A percentile compares a stretch with the other conserved stretches of the same genome.
These are phyloP conservation scores for Paracanthobrama guichenoti DNA, from an alignment of 2,113 vertebrate genomes.

Conservation along the genomic window DNA sequence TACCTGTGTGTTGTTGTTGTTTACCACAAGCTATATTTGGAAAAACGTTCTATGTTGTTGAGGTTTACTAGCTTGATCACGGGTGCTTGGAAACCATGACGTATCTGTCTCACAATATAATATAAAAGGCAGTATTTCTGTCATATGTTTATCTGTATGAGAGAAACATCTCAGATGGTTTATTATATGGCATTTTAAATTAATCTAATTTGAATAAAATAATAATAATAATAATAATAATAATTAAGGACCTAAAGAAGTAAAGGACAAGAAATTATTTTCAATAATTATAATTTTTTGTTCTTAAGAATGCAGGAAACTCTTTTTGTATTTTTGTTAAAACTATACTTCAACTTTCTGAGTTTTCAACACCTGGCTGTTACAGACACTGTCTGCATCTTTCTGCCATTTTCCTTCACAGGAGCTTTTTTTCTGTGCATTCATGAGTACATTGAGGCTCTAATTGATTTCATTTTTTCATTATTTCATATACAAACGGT, in stretches of 20 bases:
- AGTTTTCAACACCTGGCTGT: background rate
- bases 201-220: background rate
- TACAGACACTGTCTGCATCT: background rate
- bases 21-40: background rate
- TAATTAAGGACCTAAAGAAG: background rate
- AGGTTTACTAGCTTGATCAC: background rate
- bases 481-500: background rate
- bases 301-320: constrained; percentile 6
- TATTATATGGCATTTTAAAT: background rate
- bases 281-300: background rate
- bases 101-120: background rate
- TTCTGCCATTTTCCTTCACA: constrained; percentile 32
- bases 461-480: background rate
- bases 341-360: background rate
- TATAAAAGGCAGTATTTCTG: background rate
- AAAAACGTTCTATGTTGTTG: background rate
- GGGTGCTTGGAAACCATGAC: background rate
- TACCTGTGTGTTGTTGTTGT: background rate
- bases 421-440: background rate
- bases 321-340: constrained; percentile 26
- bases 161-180: background rate
- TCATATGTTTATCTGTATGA: background rate
- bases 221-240: too few relatives aligned
- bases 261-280: too few relatives aligned
- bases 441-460: background rate